phyloP scores from a whole-genome alignment of 2,797 vertebrate species.

The Cygnus olor region DNA sequence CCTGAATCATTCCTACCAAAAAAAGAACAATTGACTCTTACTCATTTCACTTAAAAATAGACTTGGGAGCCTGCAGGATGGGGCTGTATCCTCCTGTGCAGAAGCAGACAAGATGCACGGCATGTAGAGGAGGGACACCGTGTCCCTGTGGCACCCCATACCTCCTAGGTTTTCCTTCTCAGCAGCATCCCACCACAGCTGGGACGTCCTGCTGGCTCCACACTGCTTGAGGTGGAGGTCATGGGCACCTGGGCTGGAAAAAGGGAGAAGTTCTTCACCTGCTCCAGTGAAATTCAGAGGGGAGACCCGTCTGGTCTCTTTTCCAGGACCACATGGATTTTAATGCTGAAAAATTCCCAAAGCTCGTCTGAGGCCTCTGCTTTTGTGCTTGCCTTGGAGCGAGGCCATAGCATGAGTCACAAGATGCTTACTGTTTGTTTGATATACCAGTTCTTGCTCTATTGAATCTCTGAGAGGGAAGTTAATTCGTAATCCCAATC shows the following conservation, averaged over 20 bases:
- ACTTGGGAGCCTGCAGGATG: background rate
- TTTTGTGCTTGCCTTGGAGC: constrained; percentile 7
- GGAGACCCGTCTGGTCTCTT: accelerated
- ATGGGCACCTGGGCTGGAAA: background rate
- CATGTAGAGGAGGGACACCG: background rate
- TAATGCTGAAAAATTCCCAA: background rate
- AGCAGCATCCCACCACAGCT: accelerated
- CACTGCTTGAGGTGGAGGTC: background rate
- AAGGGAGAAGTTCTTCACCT: background rate
- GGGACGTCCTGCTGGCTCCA: background rate
- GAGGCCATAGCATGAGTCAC: background rate
- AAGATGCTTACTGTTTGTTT: background rate
- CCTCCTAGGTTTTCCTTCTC: background rate
- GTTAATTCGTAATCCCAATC: constrained; percentile 26
- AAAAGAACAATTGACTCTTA: background rate
- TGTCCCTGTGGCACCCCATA: accelerated
- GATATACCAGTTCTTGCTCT: constrained; percentile 6
- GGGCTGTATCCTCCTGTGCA: accelerated
- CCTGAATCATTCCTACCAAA: background rate
- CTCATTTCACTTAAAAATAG: background rate
- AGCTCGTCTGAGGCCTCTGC: background rate
- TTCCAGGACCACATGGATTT: background rate
- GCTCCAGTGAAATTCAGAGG: background rate
- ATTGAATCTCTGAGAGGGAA: background rate
- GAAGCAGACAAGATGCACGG: accelerated